Evolutionary conservation across 1,140 invertebrate genomes (phyloP), one percentile per base, ranked within the genome.

Genomic region (Ceratina australensis): DNA sequence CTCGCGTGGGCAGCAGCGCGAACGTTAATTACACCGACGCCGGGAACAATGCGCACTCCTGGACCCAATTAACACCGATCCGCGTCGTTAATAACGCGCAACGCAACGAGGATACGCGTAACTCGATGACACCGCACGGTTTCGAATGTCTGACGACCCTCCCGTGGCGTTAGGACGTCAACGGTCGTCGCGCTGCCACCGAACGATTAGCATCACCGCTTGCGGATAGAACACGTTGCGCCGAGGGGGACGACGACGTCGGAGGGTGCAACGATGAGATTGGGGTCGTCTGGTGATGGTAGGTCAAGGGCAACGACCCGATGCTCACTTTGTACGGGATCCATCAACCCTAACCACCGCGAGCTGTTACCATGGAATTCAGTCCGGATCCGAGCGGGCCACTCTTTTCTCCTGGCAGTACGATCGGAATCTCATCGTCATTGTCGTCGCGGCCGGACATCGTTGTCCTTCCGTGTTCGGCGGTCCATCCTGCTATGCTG

Each of bases 221-320:
- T 54, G 71, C 56, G 65, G 60, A 74, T 52, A 61, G 77, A 79
- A 79, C 47, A 47, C 33, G 33, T 8, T 10, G 33, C 33, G 56
- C 57, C 49, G n/a, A 7, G 54, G 28, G 22, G 42, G 8, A 18
- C 7, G n/a, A 54, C 65, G 57, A 24, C 5, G 20, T 42, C 24
- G 28, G 26, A 33, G 15, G 12, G 26, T 2, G 13, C 5, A 0
- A 49, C 12, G 47, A 26, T 24, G 28, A 28, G 52, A 7, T 13
- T 1, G 56, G 13, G 68, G 63, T 42, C 50, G 69, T 74, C 63
- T 47, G 74, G 63, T 52, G 63, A 90, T 74, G 74, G 74, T 90
- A 87, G 91, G 89, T 92, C 91, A 91, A 90, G 87, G 86, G 81
- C 88, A 90, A 90, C 85, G 87, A 89, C 85, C 87, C 84, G 81